A percentile compares a stretch with the other conserved stretches of the same genome.
Conservation (phyloP, 2,888 invertebrate species). For the Monopis laevigella region DNA sequence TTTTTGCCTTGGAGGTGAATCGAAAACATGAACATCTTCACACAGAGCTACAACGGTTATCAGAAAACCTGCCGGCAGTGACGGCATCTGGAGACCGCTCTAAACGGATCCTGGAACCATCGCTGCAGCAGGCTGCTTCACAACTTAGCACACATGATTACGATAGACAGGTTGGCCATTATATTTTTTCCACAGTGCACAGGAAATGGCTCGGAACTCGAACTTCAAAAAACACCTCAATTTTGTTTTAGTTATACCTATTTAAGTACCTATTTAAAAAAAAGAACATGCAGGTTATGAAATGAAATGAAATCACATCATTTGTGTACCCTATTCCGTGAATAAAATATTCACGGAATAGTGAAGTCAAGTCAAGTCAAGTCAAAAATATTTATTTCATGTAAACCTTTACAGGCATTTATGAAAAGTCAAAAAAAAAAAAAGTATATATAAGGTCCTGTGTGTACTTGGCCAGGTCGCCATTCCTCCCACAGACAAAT, state of each 20-base stretch:
- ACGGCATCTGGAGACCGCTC: conserved; percentile 42
- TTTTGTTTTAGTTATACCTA: too few species aligned
- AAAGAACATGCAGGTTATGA: background rate
- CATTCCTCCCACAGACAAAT: too few species aligned
- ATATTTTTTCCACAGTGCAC: too few species aligned
- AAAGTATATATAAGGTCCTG: too few species aligned
- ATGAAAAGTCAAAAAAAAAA: too few species aligned
- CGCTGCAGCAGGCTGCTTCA: conserved; percentile 23
- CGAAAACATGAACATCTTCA: conserved; percentile 48
- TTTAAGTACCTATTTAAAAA: background rate
- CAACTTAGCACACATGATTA: conserved; percentile 35
- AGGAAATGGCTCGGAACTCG: too few species aligned
- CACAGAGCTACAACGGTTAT: conserved; percentile 43
- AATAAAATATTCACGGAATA: too few species aligned
- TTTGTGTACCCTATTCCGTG: background rate
- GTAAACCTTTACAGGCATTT: too few species aligned
- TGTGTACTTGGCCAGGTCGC: too few species aligned
- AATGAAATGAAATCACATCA: background rate
- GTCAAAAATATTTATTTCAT: too few species aligned
- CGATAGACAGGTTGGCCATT: conserved; percentile 39
- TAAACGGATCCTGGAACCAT: conserved; percentile 33
- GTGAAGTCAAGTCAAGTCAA: too few species aligned
- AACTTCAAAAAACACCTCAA: too few species aligned
- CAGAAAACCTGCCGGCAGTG: conserved; percentile 37
- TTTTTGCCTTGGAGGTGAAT: conserved; percentile 29